A percentile compares a stretch with the other conserved stretches of the same genome.
Evolutionary conservation across 2,113 vertebrate species (phyloP).

Genomic region (Tringa solitaria): DNA sequence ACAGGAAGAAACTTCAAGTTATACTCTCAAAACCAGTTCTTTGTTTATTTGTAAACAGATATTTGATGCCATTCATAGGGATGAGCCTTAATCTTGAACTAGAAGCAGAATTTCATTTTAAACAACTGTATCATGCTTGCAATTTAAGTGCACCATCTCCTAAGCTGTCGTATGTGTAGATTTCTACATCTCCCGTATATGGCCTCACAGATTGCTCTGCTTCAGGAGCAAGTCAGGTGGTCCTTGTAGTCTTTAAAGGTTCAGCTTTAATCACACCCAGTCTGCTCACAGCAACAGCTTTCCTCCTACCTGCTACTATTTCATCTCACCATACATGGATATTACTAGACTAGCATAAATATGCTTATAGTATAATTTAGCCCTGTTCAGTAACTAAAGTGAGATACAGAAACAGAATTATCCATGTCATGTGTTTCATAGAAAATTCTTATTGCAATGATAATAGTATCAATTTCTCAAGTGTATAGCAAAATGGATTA

Average conservation of each 20-base stretch:
- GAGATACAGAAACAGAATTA: background rate
- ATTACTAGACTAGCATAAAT: background rate
- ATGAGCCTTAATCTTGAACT: background rate
- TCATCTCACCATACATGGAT: background rate
- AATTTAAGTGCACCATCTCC: background rate
- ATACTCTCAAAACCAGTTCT: background rate
- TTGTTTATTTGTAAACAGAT: background rate
- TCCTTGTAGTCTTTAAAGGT: background rate
- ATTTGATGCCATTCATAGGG: background rate
- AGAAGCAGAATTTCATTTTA: background rate
- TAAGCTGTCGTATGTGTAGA: background rate
- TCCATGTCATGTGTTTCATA: background rate
- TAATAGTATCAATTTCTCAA: background rate
- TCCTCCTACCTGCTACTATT: background rate
- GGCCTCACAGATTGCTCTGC: background rate
- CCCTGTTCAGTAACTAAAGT: background rate
- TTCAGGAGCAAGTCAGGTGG: background rate
- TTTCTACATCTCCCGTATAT: background rate
- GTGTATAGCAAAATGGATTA: background rate
- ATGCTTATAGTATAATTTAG: background rate
- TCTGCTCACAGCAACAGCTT: background rate
- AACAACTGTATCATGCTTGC: background rate
- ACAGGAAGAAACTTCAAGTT: background rate
- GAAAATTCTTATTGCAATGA: background rate
- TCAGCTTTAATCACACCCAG: background rate